phyloP scores from a whole-genome alignment of 2,797 vertebrate species.

The Avahi laniger region DNA sequence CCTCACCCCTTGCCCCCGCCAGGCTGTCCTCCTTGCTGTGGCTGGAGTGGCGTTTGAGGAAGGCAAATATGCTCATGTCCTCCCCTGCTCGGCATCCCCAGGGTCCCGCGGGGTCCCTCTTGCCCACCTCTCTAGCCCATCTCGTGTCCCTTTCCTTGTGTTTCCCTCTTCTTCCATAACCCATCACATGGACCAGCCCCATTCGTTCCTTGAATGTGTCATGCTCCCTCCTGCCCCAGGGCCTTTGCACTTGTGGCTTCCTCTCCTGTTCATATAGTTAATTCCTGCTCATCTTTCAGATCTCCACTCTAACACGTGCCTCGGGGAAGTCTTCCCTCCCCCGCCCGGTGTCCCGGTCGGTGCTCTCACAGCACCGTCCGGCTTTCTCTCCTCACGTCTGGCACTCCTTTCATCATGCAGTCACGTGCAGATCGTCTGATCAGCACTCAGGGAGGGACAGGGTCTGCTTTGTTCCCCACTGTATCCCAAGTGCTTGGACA shows the following conservation, averaged over 20 bases:
- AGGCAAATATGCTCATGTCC: rapidly evolving
- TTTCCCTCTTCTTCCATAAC: background rate
- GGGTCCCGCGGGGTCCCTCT: background rate
- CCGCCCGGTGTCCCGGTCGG: background rate
- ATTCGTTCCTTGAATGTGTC: background rate
- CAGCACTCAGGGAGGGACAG: background rate
- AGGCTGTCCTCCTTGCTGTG: background rate
- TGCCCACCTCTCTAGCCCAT: background rate
- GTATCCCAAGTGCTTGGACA: too few relatives aligned
- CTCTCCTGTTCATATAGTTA: background rate
- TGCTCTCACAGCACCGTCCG: rapidly evolving
- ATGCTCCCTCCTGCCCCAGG: background rate
- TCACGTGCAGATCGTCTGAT: background rate
- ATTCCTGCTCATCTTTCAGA: background rate
- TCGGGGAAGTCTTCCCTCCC: background rate
- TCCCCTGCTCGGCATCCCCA: background rate
- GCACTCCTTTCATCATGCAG: rapidly evolving
- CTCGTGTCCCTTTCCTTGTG: background rate
- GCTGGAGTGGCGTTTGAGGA: background rate
- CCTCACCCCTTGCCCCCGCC: background rate
- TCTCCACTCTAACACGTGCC: background rate
- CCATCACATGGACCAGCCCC: background rate
- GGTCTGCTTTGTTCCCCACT: background rate
- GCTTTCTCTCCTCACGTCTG: background rate
- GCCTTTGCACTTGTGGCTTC: background rate